Evolutionary conservation across 2,113 vertebrate species (phyloP), one percentile per base, ranked within the genome.

Genomic region (Pheucticus melanocephalus): DNA sequence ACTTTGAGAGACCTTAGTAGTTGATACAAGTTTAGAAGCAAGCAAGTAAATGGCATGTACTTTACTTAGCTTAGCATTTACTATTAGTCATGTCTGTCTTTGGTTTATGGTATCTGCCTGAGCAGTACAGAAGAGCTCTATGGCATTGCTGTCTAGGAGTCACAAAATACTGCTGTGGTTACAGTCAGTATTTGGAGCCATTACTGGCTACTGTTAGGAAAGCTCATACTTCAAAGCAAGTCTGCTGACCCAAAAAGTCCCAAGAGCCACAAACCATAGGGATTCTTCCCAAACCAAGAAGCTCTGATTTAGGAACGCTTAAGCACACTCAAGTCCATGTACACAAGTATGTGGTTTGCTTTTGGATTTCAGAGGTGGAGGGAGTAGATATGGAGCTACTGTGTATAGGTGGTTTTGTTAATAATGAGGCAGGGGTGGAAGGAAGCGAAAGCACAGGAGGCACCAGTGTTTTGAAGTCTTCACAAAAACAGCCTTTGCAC

Each of bases 1-100:
- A 5, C 27, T 72, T 20, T 54, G 35, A 72, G n/a, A 69, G 31
- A 56, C 24, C 13, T 25, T 1, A 39, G 15, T 18, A 70, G 35
- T 4, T 0, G 0, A 33, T 11, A 18, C 2, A 53, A 39, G 18
- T 53, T 59, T 25, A 16, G 19, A 54, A 93, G 18, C 1, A 0
- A 82, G 12, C 30, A 69, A 47, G 10, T 66, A 70, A 51, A 40
- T 7, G 25, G 16, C 14, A 48, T 82, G 87, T 72, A 60, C 31
- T 85, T 82, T 31, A 69, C 17, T 71, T 42, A n/a, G 50, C 60
- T 65, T n/a, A 20, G 57, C 59, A 63, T 71, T 77, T 70, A 45
- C 51, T 8, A 28, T 45, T 61, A 70, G 47, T 85, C 51, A 12
- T 19, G 19, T 56, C n/a, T 64, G 44, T 33, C 21, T 82, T 44